These are phyloP conservation scores for Nephrotoma appendiculata DNA, from an alignment of 2,888 invertebrate species.

Conservation along the genomic window DNA sequence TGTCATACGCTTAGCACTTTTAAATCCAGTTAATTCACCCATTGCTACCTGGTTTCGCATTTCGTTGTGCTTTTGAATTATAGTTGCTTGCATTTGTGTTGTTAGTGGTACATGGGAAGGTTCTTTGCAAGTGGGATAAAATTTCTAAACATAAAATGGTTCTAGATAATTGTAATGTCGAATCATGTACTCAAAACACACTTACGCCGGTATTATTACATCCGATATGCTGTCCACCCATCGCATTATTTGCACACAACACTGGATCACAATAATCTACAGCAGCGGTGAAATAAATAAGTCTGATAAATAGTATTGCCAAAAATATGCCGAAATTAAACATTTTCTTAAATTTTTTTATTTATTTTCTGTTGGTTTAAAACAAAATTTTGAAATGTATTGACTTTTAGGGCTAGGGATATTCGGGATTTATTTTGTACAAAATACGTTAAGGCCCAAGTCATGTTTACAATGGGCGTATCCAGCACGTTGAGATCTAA, in stretches of 20 bases:
- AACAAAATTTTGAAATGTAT: neutral
- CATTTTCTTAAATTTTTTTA: neutral
- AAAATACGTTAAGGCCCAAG: neutral
- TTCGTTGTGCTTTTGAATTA: neutral
- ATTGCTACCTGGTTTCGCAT: neutral
- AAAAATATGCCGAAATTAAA: neutral
- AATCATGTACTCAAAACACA: neutral
- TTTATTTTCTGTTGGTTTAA: neutral
- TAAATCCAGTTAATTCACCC: neutral
- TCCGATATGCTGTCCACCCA: neutral
- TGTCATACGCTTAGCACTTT: neutral
- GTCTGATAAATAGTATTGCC: neutral
- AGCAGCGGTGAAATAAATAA: neutral
- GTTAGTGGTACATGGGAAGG: neutral
- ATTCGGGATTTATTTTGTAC: neutral
- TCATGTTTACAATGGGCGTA: too few species aligned
- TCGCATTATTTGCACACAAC: neutral
- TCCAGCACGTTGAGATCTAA: too few species aligned
- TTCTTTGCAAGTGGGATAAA: neutral
- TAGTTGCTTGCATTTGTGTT: neutral
- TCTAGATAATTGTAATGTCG: neutral
- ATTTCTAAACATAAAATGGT: neutral
- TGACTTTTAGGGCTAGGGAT: neutral
- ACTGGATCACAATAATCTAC: neutral
- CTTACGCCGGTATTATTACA: neutral